Conservation (phyloP, 30 jellyfish, hydroid and myxozoan species). For the Aurelia aurita region DNA sequence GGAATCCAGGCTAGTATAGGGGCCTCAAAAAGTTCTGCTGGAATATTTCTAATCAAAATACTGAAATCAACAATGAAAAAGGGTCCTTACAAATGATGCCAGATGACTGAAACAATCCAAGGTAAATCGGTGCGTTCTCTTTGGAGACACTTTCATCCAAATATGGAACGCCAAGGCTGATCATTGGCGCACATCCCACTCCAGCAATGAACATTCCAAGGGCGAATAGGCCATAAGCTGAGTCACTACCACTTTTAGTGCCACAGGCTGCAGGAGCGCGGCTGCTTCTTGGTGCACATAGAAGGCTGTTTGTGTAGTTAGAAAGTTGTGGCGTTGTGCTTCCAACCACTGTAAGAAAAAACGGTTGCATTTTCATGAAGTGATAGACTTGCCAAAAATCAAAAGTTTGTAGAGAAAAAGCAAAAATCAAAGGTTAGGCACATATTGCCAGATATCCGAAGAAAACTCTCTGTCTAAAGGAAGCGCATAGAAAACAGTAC, state of each 20-base stretch:
- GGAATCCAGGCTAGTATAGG: too few relatives aligned
- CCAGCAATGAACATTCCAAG: constrained; percentile 77
- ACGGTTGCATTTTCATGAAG: too few relatives aligned
- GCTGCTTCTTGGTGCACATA: constrained; percentile 38
- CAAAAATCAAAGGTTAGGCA: too few relatives aligned
- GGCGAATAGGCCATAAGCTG: constrained; percentile 38
- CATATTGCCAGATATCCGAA: too few relatives aligned
- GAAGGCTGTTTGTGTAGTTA: constrained; percentile 47
- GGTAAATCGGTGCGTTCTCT: constrained; percentile 64
- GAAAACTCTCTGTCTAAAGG: too few relatives aligned
- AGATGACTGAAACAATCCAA: constrained; percentile 67
- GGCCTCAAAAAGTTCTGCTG: too few relatives aligned
- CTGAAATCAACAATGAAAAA: too few relatives aligned
- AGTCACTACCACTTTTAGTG: constrained; percentile 15
- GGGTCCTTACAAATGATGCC: constrained; percentile 61
- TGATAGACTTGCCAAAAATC: too few relatives aligned
- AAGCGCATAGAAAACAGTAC: too few relatives aligned
- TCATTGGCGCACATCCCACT: constrained; percentile 82
- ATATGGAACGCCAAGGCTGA: constrained; percentile 79
- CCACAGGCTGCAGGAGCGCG: constrained; percentile 35
- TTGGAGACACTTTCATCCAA: constrained; percentile 83
- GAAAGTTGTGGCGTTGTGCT: neutral
- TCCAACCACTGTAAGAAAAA: neutral
- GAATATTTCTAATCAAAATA: too few relatives aligned
- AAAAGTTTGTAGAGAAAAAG: too few relatives aligned